Conservation (phyloP, 2,888 invertebrate species). For the Cacoxenus indagator region DNA sequence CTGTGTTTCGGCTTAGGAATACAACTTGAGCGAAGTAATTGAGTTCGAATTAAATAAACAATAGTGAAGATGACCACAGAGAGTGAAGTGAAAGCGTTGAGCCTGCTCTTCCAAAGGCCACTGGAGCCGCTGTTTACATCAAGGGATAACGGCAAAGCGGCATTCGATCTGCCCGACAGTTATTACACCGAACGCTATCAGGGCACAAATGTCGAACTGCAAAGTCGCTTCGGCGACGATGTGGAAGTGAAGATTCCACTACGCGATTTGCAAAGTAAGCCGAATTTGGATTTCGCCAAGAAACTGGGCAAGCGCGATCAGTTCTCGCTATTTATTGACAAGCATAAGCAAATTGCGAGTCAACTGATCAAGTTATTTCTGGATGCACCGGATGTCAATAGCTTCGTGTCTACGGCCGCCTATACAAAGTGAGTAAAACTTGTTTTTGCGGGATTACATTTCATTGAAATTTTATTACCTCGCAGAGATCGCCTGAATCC, state of each 20-base stretch:
- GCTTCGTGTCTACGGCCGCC: slow-evolving; percentile 79
- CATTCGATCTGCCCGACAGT: slow-evolving; percentile 66
- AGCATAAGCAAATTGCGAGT: slow-evolving; percentile 80
- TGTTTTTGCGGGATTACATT: neutral
- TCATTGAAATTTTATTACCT: neutral
- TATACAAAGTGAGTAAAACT: slow-evolving; percentile 70
- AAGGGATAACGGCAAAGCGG: slow-evolving; percentile 63
- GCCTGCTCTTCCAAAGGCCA: slow-evolving; percentile 67
- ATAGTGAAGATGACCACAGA: slow-evolving; percentile 43
- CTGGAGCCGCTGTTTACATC: slow-evolving; percentile 67
- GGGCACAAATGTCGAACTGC: slow-evolving; percentile 56
- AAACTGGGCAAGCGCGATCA: slow-evolving; percentile 52
- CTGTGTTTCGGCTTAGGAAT: neutral
- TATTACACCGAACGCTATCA: slow-evolving; percentile 63
- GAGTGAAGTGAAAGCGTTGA: slow-evolving; percentile 56
- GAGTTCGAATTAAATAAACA: neutral
- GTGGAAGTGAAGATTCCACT: slow-evolving; percentile 64
- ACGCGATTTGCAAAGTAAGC: slow-evolving; percentile 55
- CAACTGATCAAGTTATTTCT: slow-evolving; percentile 79
- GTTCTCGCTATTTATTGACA: slow-evolving; percentile 82
- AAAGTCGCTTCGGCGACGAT: slow-evolving; percentile 61
- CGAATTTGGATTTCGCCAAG: slow-evolving; percentile 61
- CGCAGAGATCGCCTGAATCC: slow-evolving; percentile 82
- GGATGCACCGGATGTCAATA: slow-evolving; percentile 75
- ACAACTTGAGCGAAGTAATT: neutral